These are phyloP conservation scores for Plutomurus gul DNA, from an alignment of 1,140 invertebrate species.

Conservation along the genomic window DNA sequence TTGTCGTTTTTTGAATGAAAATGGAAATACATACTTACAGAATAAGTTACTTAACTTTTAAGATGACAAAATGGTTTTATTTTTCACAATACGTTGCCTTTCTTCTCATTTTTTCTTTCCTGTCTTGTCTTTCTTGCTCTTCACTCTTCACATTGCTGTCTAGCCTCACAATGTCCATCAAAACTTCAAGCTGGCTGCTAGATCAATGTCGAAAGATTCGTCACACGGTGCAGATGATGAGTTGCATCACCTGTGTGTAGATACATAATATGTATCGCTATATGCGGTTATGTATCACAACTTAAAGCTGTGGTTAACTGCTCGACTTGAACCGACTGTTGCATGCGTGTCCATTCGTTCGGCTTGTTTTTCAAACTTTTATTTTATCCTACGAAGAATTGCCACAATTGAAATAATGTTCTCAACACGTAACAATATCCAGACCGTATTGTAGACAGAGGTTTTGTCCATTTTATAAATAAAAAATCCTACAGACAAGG, in stretches of 20 bases:
- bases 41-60: not conserved
- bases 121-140: slow-evolving; percentile 29
- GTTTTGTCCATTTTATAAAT: too few relatives aligned
- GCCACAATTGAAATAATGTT: too few relatives aligned
- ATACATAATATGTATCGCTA: too few relatives aligned
- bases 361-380: slow-evolving; percentile 3
- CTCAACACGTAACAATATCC: not conserved
- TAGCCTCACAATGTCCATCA: too few relatives aligned
- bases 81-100: slow-evolving; percentile 1
- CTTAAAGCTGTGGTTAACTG: not conserved
- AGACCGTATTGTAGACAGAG: not conserved
- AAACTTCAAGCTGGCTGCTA: too few relatives aligned
- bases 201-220: too few relatives aligned
- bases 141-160: too few relatives aligned
- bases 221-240: too few relatives aligned
- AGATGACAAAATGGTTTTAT: slow-evolving; percentile 25
- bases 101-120: slow-evolving; percentile 11
- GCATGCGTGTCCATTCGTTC: slow-evolving; percentile 22
- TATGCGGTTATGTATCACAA: too few relatives aligned
- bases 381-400: not conserved
- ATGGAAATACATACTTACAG: too few relatives aligned
- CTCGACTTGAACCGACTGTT: not conserved
- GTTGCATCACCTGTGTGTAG: too few relatives aligned
- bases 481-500: not conserved
- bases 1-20: too few relatives aligned